Conservation (phyloP, 2,797 vertebrate genomes). For the Diglossa cyanea region DNA sequence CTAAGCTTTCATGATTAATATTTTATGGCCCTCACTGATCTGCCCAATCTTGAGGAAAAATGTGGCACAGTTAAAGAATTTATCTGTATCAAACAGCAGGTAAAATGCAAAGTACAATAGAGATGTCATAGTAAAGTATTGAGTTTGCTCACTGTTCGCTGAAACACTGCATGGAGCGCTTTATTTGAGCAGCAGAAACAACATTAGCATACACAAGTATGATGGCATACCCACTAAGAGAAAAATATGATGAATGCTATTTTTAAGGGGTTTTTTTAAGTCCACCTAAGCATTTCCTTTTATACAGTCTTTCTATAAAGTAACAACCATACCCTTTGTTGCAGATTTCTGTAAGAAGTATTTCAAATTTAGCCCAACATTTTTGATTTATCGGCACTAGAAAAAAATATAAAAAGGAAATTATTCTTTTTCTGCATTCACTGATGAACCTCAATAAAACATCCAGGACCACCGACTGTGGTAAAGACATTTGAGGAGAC, state of each 20-base stretch:
- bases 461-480: not conserved
- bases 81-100: conserved; percentile 5
- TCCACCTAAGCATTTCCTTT: not conserved
- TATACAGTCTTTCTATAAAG: not conserved
- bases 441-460: not conserved
- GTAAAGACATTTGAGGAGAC: not conserved
- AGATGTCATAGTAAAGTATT: conserved; percentile 4
- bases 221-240: not conserved
- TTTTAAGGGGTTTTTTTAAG: not conserved
- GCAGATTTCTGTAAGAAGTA: not conserved
- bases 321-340: not conserved
- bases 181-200: not conserved
- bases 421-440: not conserved
- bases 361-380: not conserved
- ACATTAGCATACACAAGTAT: not conserved
- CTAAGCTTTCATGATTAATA: conserved; percentile 81
- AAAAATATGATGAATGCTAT: not conserved
- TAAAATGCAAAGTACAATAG: conserved; percentile 44
- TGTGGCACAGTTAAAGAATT: conserved; percentile 64
- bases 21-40: conserved; percentile 79
- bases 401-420: not conserved
- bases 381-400: not conserved
- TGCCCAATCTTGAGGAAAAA: conserved; percentile 76
- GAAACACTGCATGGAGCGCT: not conserved
- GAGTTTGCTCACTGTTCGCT: conserved; percentile 14